Percentiles rank a stretch among this genome's conserved stretches.
phyloP scores from a whole-genome alignment of 2,113 vertebrate genomes.

The Amphiprion percula region DNA sequence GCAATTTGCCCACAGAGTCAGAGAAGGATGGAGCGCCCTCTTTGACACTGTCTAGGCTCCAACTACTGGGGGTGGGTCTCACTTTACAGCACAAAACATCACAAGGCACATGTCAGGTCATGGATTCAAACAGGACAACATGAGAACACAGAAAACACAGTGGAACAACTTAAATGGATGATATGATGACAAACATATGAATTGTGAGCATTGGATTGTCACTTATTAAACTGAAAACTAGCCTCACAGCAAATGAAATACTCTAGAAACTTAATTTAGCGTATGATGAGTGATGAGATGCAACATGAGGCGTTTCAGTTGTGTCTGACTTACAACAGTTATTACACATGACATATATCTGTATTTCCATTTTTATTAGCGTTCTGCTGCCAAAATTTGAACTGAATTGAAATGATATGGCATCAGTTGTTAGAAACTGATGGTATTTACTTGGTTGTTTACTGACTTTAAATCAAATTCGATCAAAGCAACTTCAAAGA shows the following conservation, averaged over 20 bases:
- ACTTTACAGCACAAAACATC: conserved; percentile 86
- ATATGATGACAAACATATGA: neutral
- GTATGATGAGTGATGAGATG: neutral
- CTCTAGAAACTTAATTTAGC: too few relatives aligned
- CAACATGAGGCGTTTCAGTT: neutral
- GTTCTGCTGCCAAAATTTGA: neutral
- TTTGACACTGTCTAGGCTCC: conserved; percentile 97
- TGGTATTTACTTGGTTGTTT: conserved; percentile 7
- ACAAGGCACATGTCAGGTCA: conserved; percentile 57
- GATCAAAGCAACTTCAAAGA: neutral
- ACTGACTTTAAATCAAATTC: neutral
- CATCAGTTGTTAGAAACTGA: neutral
- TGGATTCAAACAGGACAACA: conserved; percentile 40
- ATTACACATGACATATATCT: neutral
- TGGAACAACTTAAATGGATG: conserved; percentile 12
- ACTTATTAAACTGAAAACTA: too few relatives aligned
- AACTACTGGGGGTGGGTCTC: conserved; percentile 93
- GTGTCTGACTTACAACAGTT: neutral
- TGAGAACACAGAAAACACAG: conserved; percentile 5
- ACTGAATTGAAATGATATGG: neutral
- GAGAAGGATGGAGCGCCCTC: conserved; percentile 88
- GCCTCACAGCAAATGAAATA: too few relatives aligned
- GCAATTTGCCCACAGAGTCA: conserved; percentile 90
- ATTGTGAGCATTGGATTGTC: too few relatives aligned
- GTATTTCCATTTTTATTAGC: too few relatives aligned